phyloP scores from a whole-genome alignment of 2,797 vertebrate species.

The Pseudomugil gertrudae region DNA sequence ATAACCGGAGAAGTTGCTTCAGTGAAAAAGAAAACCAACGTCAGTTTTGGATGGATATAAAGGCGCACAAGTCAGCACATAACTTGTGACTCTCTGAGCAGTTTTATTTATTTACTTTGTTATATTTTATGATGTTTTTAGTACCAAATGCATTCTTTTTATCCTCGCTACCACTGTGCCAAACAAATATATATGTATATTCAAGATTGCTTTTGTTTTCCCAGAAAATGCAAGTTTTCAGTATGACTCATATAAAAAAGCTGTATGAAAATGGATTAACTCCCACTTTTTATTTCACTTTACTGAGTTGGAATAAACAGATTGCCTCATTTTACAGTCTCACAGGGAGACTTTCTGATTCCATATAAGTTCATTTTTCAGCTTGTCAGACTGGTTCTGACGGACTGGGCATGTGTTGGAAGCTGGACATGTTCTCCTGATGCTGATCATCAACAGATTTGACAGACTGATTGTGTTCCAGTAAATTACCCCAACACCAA shows the following conservation, averaged over 20 bases:
- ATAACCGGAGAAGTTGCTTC: conserved; percentile 51
- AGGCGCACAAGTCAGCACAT: conserved; percentile 40
- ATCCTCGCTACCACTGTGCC: conserved; percentile 26
- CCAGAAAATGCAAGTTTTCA: conserved; percentile 5
- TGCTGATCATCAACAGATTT: conserved; percentile 41
- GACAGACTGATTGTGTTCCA: conserved; percentile 65
- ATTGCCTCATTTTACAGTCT: conserved; percentile 36
- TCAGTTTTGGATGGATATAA: conserved; percentile 35
- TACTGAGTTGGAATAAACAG: conserved; percentile 32
- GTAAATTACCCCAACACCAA: conserved; percentile 60
- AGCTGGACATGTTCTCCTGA: conserved; percentile 34
- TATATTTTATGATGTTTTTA: conserved; percentile 23
- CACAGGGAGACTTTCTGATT: conserved; percentile 25
- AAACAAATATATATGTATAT: conserved; percentile 3
- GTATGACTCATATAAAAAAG: conserved; percentile 13
- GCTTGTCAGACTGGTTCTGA: conserved; percentile 36
- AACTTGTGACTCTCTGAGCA: conserved; percentile 25
- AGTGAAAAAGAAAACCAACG: conserved; percentile 29
- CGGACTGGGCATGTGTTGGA: conserved; percentile 41
- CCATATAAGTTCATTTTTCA: conserved; percentile 54
- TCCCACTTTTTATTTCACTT: neutral
- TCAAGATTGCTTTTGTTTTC: neutral
- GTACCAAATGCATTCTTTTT: conserved; percentile 33
- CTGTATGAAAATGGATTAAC: conserved; percentile 14
- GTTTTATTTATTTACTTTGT: conserved; percentile 38